Conservation (phyloP, 2,113 vertebrate species). For the Ageneiosus marmoratus region DNA sequence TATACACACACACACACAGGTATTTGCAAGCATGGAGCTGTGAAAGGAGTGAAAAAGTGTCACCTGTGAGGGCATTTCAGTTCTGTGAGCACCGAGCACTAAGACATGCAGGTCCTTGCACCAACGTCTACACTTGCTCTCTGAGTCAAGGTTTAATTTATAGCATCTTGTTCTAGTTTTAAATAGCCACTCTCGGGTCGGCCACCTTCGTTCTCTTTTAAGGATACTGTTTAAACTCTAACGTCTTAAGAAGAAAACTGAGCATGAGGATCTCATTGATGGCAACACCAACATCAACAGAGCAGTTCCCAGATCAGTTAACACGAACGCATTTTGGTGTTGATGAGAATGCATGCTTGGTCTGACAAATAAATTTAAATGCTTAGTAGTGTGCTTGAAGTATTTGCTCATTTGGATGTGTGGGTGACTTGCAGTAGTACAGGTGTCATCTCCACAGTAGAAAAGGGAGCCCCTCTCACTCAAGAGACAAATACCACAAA, state of each 20-base stretch:
- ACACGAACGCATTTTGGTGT: not conserved
- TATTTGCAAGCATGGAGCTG: not conserved
- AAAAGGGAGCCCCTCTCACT: not conserved
- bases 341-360: not conserved
- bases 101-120: no score
- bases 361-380: not conserved
- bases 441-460: not conserved
- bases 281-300: not conserved
- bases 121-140: not conserved
- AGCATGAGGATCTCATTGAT: not conserved
- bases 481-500: constrained; percentile 36
- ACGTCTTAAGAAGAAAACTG: not conserved
- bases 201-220: not conserved
- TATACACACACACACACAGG: no score
- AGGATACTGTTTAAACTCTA: not conserved
- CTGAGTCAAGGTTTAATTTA: not conserved
- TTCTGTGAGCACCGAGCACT: not conserved
- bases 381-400: not conserved
- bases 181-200: not conserved
- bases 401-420: not conserved
- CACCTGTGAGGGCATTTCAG: not conserved
- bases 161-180: no score
- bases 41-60: not conserved
- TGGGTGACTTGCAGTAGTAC: constrained; percentile 20
- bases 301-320: not conserved